Conservation (phyloP, 2,113 vertebrate species). For the Bubo blakistoni region DNA sequence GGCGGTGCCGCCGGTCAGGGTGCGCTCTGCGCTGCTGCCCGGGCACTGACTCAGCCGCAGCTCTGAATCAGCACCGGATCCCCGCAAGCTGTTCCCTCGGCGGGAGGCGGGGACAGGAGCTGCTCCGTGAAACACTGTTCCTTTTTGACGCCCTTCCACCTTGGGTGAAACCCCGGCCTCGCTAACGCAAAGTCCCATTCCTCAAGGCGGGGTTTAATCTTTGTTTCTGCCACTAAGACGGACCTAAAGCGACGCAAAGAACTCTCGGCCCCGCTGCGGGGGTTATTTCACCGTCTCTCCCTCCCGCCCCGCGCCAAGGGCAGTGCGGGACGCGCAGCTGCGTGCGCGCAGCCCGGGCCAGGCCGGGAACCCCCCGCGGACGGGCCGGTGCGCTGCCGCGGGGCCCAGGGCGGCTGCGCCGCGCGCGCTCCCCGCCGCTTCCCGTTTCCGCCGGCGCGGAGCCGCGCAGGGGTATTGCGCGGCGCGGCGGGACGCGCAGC, state of each 20-base stretch:
- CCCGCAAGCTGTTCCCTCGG: background rate
- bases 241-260: fast-evolving
- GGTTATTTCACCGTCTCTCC: fast-evolving
- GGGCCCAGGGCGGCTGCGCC: background rate
- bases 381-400: background rate
- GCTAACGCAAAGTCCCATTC: background rate
- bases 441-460: background rate
- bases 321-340: background rate
- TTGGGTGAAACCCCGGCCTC: background rate
- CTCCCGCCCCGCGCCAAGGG: background rate
- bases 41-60: background rate
- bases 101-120: background rate
- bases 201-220: background rate
- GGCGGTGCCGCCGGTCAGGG: background rate
- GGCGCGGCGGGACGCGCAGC: background rate
- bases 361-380: background rate
- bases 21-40: background rate
- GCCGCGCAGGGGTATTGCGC: background rate
- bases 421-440: background rate
- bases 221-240: fast-evolving
- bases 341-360: background rate
- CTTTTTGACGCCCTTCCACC: background rate
- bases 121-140: fast-evolving
- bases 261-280: fast-evolving
- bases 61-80: background rate